A percentile compares a stretch with the other conserved stretches of the same genome.
These are phyloP conservation scores for Acleris holmiana DNA, from an alignment of 2,888 invertebrate species.

Conservation along the genomic window DNA sequence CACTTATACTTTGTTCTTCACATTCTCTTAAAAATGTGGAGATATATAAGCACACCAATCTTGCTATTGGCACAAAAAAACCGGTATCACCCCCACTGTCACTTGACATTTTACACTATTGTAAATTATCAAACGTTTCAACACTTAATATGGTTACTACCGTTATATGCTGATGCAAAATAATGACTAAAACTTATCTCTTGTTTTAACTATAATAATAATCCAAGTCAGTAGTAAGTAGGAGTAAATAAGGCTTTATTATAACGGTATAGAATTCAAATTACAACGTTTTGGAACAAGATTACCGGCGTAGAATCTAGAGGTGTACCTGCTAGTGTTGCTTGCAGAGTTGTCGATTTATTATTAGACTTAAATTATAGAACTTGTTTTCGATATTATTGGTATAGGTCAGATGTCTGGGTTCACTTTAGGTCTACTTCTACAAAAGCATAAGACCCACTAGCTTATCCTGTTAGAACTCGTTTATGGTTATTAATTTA, in stretches of 20 bases:
- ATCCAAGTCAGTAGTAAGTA: not conserved
- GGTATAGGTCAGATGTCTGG: no score
- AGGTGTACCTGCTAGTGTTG: not conserved
- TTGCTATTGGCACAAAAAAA: constrained; percentile 57
- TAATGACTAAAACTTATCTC: constrained; percentile 21
- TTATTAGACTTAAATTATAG: not conserved
- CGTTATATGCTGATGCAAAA: constrained; percentile 23
- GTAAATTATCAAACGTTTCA: not conserved
- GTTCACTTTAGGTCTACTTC: no score
- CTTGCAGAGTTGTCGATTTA: not conserved
- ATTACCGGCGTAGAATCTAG: constrained; percentile 3
- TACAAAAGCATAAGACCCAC: no score
- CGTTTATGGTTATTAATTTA: no score
- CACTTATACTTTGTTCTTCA: constrained; percentile 52
- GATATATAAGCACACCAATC: constrained; percentile 56
- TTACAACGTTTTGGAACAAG: constrained; percentile 1
- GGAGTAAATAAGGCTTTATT: not conserved
- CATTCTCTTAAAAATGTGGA: constrained; percentile 61
- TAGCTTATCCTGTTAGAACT: no score
- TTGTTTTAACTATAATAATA: constrained; percentile 1
- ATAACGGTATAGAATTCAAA: not conserved
- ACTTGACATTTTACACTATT: constrained; percentile 54
- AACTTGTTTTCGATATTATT: no score
- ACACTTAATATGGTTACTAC: constrained; percentile 20
- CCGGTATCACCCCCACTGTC: constrained; percentile 59